Conservation (phyloP, 2,113 vertebrate genomes). For the Castor canadensis region DNA sequence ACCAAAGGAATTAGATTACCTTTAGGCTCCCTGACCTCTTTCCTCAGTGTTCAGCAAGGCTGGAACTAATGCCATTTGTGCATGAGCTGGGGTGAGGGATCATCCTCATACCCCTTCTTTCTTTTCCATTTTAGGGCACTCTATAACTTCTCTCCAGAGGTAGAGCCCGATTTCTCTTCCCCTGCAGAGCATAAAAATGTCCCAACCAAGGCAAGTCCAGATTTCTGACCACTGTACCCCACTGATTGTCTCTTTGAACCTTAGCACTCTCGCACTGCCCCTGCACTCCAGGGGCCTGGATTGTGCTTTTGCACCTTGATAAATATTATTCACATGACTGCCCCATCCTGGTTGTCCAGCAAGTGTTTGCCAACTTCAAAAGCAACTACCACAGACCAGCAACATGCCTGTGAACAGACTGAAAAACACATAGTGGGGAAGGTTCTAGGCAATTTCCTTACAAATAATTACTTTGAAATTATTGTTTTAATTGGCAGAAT, state of each 20-base stretch:
- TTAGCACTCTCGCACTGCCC: not conserved
- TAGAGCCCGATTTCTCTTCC: not conserved
- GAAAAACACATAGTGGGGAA: not conserved
- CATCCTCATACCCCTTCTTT: not conserved
- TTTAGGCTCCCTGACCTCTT: not conserved
- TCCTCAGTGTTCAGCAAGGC: not conserved
- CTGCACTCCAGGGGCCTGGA: not conserved
- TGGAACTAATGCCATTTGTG: not conserved
- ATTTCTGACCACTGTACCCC: not conserved
- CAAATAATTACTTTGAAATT: conserved; percentile 26
- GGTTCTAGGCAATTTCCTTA: conserved; percentile 24
- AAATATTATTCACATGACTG: not conserved
- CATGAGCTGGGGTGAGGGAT: not conserved
- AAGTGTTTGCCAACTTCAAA: not conserved
- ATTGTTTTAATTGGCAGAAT: conserved; percentile 30
- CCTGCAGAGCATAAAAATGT: not conserved
- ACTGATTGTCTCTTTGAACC: not conserved
- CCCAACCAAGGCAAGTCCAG: not conserved
- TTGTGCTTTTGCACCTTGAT: not conserved
- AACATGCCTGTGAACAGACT: not conserved
- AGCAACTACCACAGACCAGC: not conserved
- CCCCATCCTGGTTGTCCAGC: not conserved
- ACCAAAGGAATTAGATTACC: not conserved
- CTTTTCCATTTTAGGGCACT: not conserved
- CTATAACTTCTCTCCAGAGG: not conserved